Evolutionary conservation across 2,113 vertebrate species (phyloP), one percentile per base, ranked within the genome.

Genomic region (Spheniscus mendiculus): DNA sequence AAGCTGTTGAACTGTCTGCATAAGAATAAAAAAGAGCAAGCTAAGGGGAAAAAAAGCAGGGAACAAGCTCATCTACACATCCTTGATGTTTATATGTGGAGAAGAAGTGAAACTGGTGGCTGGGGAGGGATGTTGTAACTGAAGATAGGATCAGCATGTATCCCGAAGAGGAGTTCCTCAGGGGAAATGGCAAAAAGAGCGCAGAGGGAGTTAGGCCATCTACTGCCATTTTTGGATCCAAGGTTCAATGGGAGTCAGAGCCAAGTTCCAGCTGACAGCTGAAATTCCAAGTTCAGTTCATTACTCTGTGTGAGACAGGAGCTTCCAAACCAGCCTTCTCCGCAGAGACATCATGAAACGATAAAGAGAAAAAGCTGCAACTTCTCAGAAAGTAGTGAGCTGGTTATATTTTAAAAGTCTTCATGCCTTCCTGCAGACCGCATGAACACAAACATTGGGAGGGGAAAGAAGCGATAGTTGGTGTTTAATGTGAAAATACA

Each of bases 391-490:
- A 71, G 32, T 7, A 53, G 30, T 20, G 27, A 83, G 7, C 2
- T 67, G 26, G 32, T 40, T 42, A 5, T 25, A 49, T 44, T 62
- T 91, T 21, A 9, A 30, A 84, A 22, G 23, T 74, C n/a, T 82
- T 23, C 5, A 26, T 49, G 17, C 2, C 5, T 56, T 74, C 10
- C 15, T 70, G 45, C 1, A 32, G 45, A 65, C 9, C 42, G 70
- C 2, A 3, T 74, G 30, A 59, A 20, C 9, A 18, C 7, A 80
- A 73, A 63, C 7, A 19, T 0, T 11, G 5, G 5, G 3, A 4
- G 7, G 8, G 36, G 59, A 5, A 40, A 63, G 3, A 61, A 25
- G 0, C 4, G 9, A 2, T 13, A 6, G 2, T 5, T 59, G 5
- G 12, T 52, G 14, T 65, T 90, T 34, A 52, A 59, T 14, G 47